Conservation (phyloP, 2,797 vertebrate species). For the Pristis pectinata region DNA sequence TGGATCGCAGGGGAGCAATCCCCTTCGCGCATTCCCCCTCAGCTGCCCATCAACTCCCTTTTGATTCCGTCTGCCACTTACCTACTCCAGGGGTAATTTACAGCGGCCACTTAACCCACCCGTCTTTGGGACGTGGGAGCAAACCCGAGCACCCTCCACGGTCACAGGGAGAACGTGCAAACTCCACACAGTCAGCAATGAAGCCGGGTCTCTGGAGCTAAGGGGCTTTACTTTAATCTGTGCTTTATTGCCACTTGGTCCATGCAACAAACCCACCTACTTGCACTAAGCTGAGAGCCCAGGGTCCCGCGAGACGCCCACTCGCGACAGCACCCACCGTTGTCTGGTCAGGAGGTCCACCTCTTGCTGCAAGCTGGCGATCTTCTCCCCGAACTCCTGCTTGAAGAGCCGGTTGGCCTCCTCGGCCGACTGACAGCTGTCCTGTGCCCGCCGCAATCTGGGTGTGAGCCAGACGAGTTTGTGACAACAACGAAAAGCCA, state of each 20-base stretch:
- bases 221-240: no score
- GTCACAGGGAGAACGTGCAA: no score
- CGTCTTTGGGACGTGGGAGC: no score
- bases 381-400: constrained; percentile 96
- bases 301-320: background rate
- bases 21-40: no score
- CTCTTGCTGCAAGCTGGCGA: constrained; percentile 84
- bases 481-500: constrained; percentile 74
- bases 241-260: background rate
- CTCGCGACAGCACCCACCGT: constrained; percentile 57
- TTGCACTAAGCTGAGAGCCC: background rate
- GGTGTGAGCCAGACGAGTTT: constrained; percentile 82
- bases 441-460: constrained; percentile 87
- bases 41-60: no score
- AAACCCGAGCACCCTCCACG: no score
- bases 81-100: no score
- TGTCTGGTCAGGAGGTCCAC: constrained; percentile 77
- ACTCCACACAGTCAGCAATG: no score
- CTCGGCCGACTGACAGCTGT: constrained; percentile 69
- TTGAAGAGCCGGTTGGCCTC: constrained; percentile 95
- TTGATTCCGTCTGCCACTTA: no score
- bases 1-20: no score
- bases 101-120: no score
- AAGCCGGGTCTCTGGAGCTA: no score
- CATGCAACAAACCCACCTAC: background rate